These are phyloP conservation scores for Propithecus deckenii DNA, from an alignment of 2,797 vertebrate genomes.

Conservation along the genomic window DNA sequence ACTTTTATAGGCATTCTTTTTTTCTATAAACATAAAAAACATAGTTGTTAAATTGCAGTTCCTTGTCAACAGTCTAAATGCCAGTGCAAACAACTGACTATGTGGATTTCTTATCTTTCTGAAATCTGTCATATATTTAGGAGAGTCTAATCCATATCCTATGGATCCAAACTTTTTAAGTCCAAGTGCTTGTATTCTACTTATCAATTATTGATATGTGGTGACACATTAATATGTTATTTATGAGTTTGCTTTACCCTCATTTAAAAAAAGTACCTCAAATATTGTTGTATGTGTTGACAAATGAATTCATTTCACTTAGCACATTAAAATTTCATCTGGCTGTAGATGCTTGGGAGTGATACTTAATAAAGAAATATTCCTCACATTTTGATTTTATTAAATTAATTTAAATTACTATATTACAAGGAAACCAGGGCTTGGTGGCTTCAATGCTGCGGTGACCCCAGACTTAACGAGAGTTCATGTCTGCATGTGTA, in stretches of 20 bases:
- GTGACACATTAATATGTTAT: background rate
- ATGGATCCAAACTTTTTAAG: background rate
- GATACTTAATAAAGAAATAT: constrained; percentile 12
- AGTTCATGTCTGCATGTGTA: background rate
- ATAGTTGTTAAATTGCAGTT: background rate
- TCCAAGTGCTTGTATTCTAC: background rate
- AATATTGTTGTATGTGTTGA: constrained; percentile 22
- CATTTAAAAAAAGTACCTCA: constrained; percentile 33
- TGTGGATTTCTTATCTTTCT: constrained; percentile 26
- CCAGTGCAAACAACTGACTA: constrained; percentile 25
- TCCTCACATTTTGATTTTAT: background rate
- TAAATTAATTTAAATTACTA: background rate
- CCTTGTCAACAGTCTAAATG: constrained; percentile 6
- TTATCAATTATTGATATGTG: constrained; percentile 9
- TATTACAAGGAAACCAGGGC: background rate
- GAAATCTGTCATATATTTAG: background rate
- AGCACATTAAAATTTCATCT: constrained; percentile 44
- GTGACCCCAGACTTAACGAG: background rate
- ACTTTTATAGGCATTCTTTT: constrained; percentile 15
- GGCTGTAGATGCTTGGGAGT: background rate
- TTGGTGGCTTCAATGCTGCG: background rate
- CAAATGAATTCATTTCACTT: background rate
- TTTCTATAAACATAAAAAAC: constrained; percentile 6
- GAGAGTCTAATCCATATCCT: background rate
- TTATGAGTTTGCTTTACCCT: constrained; percentile 22